Conservation (phyloP, 35 echinoderm and acorn worm genomes). For the Lytechinus pictus region DNA sequence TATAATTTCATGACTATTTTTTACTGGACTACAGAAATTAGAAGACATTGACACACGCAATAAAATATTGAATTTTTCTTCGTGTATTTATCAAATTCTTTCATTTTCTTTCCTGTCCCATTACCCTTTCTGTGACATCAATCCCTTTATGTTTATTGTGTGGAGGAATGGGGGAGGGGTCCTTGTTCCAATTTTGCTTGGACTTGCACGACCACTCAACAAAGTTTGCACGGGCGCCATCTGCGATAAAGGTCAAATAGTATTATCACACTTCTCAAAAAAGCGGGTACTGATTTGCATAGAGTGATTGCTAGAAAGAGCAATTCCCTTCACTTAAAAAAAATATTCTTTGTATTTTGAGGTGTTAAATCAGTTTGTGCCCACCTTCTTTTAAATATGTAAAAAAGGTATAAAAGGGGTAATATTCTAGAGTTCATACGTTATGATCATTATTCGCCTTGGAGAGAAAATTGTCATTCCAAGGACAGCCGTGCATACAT, state of each 20-base stretch:
- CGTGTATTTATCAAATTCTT: not conserved
- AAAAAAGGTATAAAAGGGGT: too few relatives aligned
- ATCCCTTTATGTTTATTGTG: not conserved
- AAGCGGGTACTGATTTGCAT: not conserved
- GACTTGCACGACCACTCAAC: not conserved
- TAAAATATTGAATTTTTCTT: too few relatives aligned
- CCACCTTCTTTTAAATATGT: not conserved
- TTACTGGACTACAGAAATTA: too few relatives aligned
- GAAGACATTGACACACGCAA: too few relatives aligned
- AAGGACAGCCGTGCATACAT: not conserved
- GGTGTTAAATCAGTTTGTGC: not conserved
- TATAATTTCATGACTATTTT: too few relatives aligned
- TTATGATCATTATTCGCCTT: not conserved
- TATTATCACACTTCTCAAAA: not conserved
- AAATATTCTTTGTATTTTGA: too few relatives aligned
- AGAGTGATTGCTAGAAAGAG: not conserved
- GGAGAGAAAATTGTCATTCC: not conserved
- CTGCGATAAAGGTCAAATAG: not conserved
- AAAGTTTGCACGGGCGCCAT: not conserved
- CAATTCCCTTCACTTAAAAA: too few relatives aligned
- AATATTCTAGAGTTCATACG: too few relatives aligned
- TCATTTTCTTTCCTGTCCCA: not conserved
- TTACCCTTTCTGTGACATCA: not conserved
- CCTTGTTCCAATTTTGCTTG: not conserved
- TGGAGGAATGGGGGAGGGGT: not conserved